Evolutionary conservation across 2,797 vertebrate genomes (phyloP).

Genomic region (Echeneis naucrates): DNA sequence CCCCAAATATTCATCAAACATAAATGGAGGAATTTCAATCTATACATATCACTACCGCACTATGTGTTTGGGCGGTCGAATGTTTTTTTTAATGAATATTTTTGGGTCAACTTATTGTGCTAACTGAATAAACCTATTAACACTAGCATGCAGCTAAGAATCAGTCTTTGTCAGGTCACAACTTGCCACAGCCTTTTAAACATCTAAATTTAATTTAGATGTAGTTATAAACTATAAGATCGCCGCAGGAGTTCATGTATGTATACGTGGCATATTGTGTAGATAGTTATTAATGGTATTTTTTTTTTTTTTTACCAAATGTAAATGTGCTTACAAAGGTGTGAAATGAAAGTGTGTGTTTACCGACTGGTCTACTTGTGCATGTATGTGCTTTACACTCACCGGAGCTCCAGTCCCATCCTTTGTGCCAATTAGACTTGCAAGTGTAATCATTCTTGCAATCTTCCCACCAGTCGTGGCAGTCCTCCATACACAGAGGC

Average conservation of each 20-base stretch:
- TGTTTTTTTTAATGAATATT: too few relatives aligned
- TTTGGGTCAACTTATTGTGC: too few relatives aligned
- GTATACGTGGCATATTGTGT: background rate
- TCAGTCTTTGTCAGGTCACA: too few relatives aligned
- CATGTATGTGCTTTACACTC: constrained; percentile 2
- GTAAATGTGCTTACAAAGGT: background rate
- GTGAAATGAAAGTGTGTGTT: background rate
- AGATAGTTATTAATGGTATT: background rate
- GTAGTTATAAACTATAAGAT: background rate
- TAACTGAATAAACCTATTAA: too few relatives aligned
- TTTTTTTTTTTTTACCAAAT: background rate
- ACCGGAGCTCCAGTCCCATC: constrained; percentile 94
- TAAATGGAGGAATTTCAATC: background rate
- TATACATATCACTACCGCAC: too few relatives aligned
- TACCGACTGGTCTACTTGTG: background rate
- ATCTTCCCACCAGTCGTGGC: constrained; percentile 90
- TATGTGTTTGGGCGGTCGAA: too few relatives aligned
- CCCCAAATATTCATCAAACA: background rate
- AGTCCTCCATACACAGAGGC: constrained; percentile 92
- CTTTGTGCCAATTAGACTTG: constrained; percentile 92
- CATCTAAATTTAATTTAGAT: too few relatives aligned
- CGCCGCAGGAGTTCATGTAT: background rate
- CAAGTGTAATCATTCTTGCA: constrained; percentile 89
- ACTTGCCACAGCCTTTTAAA: too few relatives aligned
- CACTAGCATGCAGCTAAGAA: too few relatives aligned